phyloP scores from a whole-genome alignment of 2,888 invertebrate genomes.

The Mallateleia sp. region DNA sequence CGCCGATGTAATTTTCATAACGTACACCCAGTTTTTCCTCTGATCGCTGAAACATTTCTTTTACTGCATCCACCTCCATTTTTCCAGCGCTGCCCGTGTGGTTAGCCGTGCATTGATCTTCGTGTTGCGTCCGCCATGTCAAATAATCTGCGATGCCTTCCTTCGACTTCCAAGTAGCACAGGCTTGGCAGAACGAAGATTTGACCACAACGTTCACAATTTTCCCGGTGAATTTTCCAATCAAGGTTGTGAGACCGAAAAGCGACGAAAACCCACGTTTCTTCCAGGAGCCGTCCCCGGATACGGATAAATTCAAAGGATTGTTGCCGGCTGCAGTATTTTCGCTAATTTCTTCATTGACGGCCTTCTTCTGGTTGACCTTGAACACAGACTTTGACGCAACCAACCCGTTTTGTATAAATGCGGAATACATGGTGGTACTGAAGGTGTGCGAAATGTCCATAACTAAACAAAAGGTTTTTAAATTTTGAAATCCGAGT shows the following conservation, averaged over 20 bases:
- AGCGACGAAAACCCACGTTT: constrained; percentile 23
- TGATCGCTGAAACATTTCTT: constrained; percentile 24
- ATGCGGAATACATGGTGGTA: constrained; percentile 3
- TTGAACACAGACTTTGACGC: constrained; percentile 18
- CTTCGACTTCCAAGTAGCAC: constrained; percentile 36
- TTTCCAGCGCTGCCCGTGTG: constrained; percentile 56
- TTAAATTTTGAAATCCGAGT: not conserved
- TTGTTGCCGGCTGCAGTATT: not conserved
- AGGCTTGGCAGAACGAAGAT: constrained; percentile 39
- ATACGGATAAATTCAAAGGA: not conserved
- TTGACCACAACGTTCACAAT: constrained; percentile 19
- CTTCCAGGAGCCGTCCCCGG: constrained; percentile 19
- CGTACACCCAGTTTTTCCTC: constrained; percentile 30
- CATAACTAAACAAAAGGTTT: constrained; percentile 11
- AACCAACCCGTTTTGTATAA: not conserved
- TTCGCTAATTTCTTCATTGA: not conserved
- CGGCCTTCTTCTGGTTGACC: not conserved
- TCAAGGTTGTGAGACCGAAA: not conserved
- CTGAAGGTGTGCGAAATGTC: constrained; percentile 22
- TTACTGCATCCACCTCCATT: constrained; percentile 39
- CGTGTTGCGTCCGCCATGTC: not conserved
- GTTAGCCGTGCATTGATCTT: constrained; percentile 45
- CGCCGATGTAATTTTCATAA: constrained; percentile 56
- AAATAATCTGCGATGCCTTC: not conserved
- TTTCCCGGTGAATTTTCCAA: constrained; percentile 39